phyloP scores from a whole-genome alignment of 2,797 vertebrate species.

The Platyrinchus mystaceus region DNA sequence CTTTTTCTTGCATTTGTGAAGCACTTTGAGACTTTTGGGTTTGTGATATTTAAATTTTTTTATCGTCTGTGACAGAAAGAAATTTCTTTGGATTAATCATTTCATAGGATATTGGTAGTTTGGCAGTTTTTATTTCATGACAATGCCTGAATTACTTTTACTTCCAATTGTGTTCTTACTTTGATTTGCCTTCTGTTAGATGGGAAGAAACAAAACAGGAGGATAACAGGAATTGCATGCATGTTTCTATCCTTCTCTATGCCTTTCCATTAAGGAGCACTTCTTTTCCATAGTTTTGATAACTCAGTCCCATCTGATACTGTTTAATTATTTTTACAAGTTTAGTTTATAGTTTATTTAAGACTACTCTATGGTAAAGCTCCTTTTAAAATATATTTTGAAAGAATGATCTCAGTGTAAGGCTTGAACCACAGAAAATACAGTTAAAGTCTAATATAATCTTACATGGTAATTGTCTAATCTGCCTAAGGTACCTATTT shows the following conservation, averaged over 20 bases:
- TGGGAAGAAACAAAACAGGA: not conserved
- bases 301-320: not conserved
- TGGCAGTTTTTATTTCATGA: not conserved
- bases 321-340: not conserved
- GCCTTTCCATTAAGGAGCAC: not conserved
- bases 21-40: not conserved
- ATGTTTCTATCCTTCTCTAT: not conserved
- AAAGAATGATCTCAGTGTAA: not conserved
- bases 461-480: not conserved
- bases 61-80: not conserved
- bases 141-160: not conserved
- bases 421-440: not conserved
- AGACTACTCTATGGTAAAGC: not conserved
- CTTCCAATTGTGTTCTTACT: not conserved
- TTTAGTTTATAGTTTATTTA: not conserved
- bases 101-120: not conserved
- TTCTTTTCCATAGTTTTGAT: not conserved
- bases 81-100: not conserved
- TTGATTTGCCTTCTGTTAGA: not conserved
- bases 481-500: not conserved
- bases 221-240: not conserved
- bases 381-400: not conserved
- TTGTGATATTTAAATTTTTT: not conserved
- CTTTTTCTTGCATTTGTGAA: not conserved
- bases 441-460: not conserved